Conservation (phyloP, 2,113 vertebrate species). For the Microtus montanus region DNA sequence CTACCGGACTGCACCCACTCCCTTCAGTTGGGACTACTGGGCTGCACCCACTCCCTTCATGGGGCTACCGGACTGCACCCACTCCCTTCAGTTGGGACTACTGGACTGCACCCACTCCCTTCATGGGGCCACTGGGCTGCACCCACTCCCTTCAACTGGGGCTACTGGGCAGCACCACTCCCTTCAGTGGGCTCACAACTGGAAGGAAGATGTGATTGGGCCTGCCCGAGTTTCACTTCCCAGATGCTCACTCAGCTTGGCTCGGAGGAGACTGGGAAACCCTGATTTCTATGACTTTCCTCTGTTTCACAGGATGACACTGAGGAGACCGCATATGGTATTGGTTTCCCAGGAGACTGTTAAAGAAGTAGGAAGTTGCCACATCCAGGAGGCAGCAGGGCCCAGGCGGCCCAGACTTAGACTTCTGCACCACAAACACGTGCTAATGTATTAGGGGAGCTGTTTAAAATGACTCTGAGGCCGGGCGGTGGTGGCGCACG, state of each 20-base stretch:
- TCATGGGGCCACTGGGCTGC: not conserved
- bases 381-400: rapidly evolving
- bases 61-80: too few species aligned
- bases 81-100: not conserved
- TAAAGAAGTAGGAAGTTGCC: not conserved
- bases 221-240: not conserved
- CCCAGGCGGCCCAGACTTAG: not conserved
- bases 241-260: not conserved
- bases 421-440: not conserved
- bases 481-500: too few species aligned
- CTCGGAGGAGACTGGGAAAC: not conserved
- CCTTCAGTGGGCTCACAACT: not conserved
- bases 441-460: not conserved
- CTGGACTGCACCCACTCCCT: not conserved
- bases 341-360: not conserved
- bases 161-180: not conserved
- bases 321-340: not conserved
- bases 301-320: not conserved
- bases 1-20: too few species aligned
- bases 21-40: not conserved
- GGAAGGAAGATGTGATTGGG: not conserved
- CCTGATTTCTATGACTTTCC: not conserved
- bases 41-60: not conserved
- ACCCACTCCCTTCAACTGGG: not conserved
- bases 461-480: not conserved